Percentiles rank a stretch among this genome's conserved stretches.
These are phyloP conservation scores for Tridacna crocea DNA, from an alignment of 2,888 invertebrate species.

Conservation along the genomic window DNA sequence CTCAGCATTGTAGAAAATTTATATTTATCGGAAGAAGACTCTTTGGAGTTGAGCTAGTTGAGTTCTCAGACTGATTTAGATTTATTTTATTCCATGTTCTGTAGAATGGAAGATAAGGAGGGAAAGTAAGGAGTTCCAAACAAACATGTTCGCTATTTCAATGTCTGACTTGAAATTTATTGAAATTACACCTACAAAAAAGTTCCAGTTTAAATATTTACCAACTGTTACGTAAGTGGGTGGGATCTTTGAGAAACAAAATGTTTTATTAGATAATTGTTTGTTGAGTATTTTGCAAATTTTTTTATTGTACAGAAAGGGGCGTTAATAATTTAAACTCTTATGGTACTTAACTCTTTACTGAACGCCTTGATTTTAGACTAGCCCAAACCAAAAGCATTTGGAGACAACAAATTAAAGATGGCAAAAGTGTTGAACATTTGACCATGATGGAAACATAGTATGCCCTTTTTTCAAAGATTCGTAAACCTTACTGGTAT, in stretches of 20 bases:
- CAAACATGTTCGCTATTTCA: neutral
- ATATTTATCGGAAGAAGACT: no score
- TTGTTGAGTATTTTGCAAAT: constrained; percentile 14
- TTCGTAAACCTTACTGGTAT: no score
- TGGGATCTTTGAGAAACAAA: constrained; percentile 5
- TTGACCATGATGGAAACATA: no score
- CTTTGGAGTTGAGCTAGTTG: no score
- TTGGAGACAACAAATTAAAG: no score
- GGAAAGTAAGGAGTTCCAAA: constrained; percentile 1
- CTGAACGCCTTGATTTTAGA: no score
- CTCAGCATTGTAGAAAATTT: no score
- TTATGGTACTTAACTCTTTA: no score
- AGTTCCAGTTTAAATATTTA: constrained; percentile 11
- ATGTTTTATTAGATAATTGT: constrained; percentile 26
- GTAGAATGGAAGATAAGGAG: constrained; percentile 8
- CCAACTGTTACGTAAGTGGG: constrained; percentile 15
- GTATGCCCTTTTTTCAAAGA: no score
- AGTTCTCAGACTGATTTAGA: neutral
- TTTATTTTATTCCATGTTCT: neutral
- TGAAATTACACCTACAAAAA: constrained; percentile 16
- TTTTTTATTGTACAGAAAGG: constrained; percentile 8
- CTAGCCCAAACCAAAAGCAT: no score
- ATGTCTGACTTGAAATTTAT: constrained; percentile 22
- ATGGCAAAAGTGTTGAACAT: no score
- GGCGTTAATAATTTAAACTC: no score